phyloP scores from a whole-genome alignment of 2,113 vertebrate species.

The Forbesichthys agassizii region DNA sequence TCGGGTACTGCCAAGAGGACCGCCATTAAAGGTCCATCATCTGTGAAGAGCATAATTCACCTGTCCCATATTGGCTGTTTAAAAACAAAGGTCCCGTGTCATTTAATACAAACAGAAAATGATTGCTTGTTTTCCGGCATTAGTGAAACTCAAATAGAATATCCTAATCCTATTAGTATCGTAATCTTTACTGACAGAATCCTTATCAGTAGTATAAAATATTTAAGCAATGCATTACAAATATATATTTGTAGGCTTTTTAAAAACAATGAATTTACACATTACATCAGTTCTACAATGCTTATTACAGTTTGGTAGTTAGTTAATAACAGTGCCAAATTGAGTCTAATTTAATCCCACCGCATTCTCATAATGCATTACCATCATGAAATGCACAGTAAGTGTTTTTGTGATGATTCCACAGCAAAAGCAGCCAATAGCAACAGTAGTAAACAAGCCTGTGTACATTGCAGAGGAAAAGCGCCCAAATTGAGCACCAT shows the following conservation, averaged over 20 bases:
- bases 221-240: no score
- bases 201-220: no score
- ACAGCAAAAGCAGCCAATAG: conserved; percentile 45
- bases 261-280: no score
- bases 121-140: neutral
- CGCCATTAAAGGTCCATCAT: conserved; percentile 62
- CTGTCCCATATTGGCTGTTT: conserved; percentile 38
- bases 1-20: conserved; percentile 43
- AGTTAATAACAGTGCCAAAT: no score
- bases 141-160: neutral
- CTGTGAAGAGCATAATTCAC: conserved; percentile 50
- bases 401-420: conserved; percentile 4
- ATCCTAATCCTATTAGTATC: neutral
- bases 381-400: no score
- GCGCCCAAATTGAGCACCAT: conserved; percentile 69
- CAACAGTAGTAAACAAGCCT: conserved; percentile 45
- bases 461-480: conserved; percentile 43
- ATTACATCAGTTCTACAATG: no score
- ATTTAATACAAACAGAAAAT: neutral
- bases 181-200: no score
- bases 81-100: conserved; percentile 7
- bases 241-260: no score
- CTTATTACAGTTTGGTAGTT: no score
- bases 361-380: no score
- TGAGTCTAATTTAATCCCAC: no score